Conservation (phyloP, 1,140 invertebrate genomes). For the Drosophila bocqueti region DNA sequence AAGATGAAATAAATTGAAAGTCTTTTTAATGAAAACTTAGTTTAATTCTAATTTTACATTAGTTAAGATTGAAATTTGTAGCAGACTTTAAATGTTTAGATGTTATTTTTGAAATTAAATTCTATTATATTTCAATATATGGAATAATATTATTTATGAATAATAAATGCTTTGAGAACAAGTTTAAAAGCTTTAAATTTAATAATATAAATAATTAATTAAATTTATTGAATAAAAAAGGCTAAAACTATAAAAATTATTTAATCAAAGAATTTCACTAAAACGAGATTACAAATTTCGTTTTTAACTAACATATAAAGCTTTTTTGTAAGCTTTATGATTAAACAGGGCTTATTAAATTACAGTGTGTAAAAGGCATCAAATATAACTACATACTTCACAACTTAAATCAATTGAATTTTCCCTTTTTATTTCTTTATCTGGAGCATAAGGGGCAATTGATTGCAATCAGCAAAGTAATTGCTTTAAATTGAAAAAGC, state of each 20-base stretch:
- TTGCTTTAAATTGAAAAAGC: slow-evolving; percentile 32
- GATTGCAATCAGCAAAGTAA: slow-evolving; percentile 33
- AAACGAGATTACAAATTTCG: too few relatives aligned
- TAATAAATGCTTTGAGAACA: not conserved
- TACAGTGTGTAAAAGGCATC: not conserved
- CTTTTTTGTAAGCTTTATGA: not conserved
- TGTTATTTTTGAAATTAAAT: not conserved
- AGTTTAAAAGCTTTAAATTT: too few relatives aligned
- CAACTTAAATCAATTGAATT: not conserved
- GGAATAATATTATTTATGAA: not conserved
- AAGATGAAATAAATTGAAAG: not conserved
- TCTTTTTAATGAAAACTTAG: not conserved
- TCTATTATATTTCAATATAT: not conserved
- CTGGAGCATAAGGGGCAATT: not conserved
- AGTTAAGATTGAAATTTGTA: not conserved
- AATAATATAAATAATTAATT: not conserved
- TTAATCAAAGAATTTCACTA: too few relatives aligned
- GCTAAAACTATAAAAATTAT: too few relatives aligned
- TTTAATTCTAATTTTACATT: not conserved
- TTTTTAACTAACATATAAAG: not conserved
- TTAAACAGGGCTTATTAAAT: not conserved
- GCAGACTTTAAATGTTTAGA: not conserved
- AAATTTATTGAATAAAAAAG: too few relatives aligned
- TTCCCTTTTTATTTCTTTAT: not conserved
- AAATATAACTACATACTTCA: not conserved